phyloP scores from a whole-genome alignment of 2,888 invertebrate species.

The Parnassius smintheus region DNA sequence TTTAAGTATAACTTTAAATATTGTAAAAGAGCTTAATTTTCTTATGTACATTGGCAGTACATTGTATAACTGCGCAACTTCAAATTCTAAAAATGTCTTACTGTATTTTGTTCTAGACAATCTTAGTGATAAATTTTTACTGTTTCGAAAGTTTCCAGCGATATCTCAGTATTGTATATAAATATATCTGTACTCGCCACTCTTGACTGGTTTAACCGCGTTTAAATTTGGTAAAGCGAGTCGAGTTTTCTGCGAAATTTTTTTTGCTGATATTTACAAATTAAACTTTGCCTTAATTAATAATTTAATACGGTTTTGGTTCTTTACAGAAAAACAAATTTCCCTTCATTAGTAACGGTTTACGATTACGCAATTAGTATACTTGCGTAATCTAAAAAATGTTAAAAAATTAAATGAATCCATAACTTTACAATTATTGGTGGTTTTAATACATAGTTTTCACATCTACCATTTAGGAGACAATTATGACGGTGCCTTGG shows the following conservation, averaged over 20 bases:
- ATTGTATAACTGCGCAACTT: too few species aligned
- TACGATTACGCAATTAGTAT: neutral
- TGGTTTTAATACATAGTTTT: too few species aligned
- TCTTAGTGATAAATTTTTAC: neutral
- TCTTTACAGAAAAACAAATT: conserved; percentile 4
- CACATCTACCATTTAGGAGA: too few species aligned
- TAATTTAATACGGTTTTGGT: conserved; percentile 1
- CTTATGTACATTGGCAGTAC: too few species aligned
- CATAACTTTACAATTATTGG: too few species aligned
- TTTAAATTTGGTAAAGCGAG: conserved; percentile 4
- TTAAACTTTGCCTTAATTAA: conserved; percentile 20
- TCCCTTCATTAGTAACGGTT: conserved; percentile 3
- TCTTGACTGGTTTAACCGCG: conserved; percentile 6
- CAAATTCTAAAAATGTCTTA: too few species aligned
- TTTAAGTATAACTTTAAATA: too few species aligned
- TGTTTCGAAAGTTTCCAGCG: neutral
- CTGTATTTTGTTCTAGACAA: too few species aligned
- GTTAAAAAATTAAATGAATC: too few species aligned
- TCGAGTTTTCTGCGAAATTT: neutral
- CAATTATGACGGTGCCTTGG: too few species aligned
- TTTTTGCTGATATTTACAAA: conserved; percentile 10
- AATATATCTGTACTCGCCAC: conserved; percentile 5
- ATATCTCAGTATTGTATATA: conserved; percentile 14
- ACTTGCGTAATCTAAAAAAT: neutral
- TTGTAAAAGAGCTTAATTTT: too few species aligned